Evolutionary conservation across 2,797 vertebrate genomes (phyloP), one percentile per base, ranked within the genome.

Genomic region (Melanotaenia pygmaea): DNA sequence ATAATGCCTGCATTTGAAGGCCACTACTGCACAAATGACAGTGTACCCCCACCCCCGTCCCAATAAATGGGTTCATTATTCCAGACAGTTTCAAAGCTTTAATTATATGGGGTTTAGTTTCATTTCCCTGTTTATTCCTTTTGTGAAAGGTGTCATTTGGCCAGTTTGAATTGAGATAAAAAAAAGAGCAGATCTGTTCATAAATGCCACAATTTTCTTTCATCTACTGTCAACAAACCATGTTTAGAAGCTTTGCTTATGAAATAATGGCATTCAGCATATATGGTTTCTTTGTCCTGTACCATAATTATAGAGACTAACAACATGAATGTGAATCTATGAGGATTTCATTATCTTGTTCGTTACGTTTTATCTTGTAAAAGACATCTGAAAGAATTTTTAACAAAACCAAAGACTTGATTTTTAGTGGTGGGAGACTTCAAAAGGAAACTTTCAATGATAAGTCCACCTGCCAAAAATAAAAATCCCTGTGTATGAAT

Each of bases 41-140:
- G 64, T 20, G 2, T 30, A 59, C 28, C n/a, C n/a, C 37, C 54
- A 26, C 40, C 54, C 58, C 50, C 26, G n/a, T 20, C 59, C 56
- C 57, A 81, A 90, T 81, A 84, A 84, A 89, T 84, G 80, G 47
- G 22, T 75, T 89, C 72, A 86, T 91, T 88, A 89, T 88, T 86
- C 62, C 59, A 81, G 75, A 77, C 80, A 73, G 80, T 90, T 85
- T 89, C 81, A 83, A 75, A 77, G 67, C 72, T 59, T 85, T 91
- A 74, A 88, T 90, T 87, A 88, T 87, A 80, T 72, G 40, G 74
- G 56, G 60, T 1, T 1, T 75, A 71, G 79, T 64, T 83, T 85
- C 81, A 75, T 85, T 73, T 69, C 51, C 58, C n/a, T 3, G 30
- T 76, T 83, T 76, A 85, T 90, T 82, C 67, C 40, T 63, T 58